A percentile compares a stretch with the other conserved stretches of the same genome.
Conservation (phyloP, 2,113 vertebrate genomes). For the Odontophorus gujanensis region DNA sequence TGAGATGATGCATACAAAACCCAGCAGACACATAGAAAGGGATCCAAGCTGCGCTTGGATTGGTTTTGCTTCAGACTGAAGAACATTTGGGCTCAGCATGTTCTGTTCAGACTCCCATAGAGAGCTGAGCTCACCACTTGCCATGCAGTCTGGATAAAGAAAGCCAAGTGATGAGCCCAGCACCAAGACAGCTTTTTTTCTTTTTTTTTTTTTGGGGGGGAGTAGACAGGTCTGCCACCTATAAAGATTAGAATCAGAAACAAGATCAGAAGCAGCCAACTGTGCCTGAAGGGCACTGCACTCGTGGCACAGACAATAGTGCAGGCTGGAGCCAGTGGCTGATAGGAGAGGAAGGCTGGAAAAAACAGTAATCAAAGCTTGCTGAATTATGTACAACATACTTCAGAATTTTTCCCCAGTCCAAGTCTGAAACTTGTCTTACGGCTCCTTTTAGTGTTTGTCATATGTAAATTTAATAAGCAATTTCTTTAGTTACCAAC, state of each 20-base stretch:
- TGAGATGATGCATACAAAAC: fast-evolving
- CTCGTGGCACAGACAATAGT: neutral
- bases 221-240: neutral
- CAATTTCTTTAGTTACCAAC: neutral
- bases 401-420: neutral
- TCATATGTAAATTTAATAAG: neutral
- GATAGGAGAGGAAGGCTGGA: neutral
- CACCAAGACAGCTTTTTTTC: neutral
- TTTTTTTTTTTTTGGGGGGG: neutral
- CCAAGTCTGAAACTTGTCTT: neutral
- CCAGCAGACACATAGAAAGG: neutral
- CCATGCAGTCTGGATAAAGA: neutral
- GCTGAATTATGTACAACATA: neutral
- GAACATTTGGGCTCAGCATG: neutral
- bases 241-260: neutral
- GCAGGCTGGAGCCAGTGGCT: neutral
- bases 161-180: neutral
- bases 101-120: neutral
- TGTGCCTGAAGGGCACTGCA: neutral
- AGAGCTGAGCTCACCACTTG: neutral
- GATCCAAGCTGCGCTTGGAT: neutral
- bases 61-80: neutral
- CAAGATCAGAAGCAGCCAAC: neutral
- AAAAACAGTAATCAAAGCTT: neutral
- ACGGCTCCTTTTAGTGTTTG: neutral